Percentiles rank a stretch among this genome's conserved stretches.
These are phyloP conservation scores for Ceratotherium simum DNA, from an alignment of 2,113 vertebrate genomes.

Conservation along the genomic window DNA sequence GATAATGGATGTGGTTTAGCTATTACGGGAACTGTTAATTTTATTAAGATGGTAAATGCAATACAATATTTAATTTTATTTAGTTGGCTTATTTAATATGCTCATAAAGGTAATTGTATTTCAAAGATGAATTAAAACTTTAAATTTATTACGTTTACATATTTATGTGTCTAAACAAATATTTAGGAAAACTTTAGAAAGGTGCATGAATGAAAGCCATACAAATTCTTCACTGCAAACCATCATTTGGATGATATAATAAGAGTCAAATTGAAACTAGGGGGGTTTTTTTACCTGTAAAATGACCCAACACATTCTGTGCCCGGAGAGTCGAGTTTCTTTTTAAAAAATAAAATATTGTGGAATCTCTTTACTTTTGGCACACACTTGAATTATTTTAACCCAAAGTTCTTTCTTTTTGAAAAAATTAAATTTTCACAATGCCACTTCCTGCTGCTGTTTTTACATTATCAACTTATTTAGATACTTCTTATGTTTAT, in stretches of 20 bases:
- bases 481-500: not conserved
- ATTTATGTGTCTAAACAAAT: not conserved
- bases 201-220: not conserved
- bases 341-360: not conserved
- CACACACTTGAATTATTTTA: not conserved
- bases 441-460: not conserved
- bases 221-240: not conserved
- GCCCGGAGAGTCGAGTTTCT: not conserved
- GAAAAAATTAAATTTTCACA: not conserved
- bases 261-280: not conserved
- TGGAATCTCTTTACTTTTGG: not conserved
- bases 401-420: not conserved
- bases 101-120: not conserved
- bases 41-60: not conserved
- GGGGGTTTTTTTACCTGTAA: not conserved
- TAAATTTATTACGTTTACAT: not conserved
- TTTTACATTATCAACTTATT: not conserved
- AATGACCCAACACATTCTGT: not conserved
- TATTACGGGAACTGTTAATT: not conserved
- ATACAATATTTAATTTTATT: not conserved
- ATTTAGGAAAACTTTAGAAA: not conserved
- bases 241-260: not conserved
- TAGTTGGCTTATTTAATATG: not conserved
- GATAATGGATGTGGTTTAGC: not conserved
- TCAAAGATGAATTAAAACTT: conserved; percentile 7